These are phyloP conservation scores for Thymelicus sylvestris DNA, from an alignment of 2,888 invertebrate genomes.

Conservation along the genomic window DNA sequence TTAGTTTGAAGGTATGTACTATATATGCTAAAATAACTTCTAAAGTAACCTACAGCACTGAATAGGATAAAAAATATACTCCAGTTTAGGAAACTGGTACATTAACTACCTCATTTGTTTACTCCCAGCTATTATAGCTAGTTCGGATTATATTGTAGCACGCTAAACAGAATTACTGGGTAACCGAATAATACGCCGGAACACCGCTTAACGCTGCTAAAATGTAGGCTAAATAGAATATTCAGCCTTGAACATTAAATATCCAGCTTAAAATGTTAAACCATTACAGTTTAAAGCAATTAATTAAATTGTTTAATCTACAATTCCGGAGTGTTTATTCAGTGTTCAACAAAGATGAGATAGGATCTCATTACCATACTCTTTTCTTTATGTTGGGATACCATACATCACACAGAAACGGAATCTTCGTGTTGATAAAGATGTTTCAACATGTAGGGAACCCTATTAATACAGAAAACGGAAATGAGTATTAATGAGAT, in stretches of 20 bases:
- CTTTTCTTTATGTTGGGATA: too few species aligned
- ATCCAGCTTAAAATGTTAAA: conserved; percentile 14
- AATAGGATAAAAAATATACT: not conserved
- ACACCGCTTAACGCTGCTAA: conserved; percentile 14
- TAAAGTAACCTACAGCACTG: too few species aligned
- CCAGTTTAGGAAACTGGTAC: not conserved
- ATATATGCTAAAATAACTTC: too few species aligned
- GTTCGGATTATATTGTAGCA: conserved; percentile 8
- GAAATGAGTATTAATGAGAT: too few species aligned
- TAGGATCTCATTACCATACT: too few species aligned
- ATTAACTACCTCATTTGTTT: conserved; percentile 12
- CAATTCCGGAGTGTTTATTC: not conserved
- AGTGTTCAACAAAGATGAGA: too few species aligned
- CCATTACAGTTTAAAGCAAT: conserved; percentile 4
- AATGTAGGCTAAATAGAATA: conserved; percentile 22
- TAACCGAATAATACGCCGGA: conserved; percentile 15
- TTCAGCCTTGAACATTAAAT: conserved; percentile 14
- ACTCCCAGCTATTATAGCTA: conserved; percentile 10
- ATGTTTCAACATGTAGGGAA: too few species aligned
- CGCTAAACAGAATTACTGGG: conserved; percentile 14
- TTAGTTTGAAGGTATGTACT: too few species aligned
- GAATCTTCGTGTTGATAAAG: too few species aligned
- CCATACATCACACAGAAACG: too few species aligned
- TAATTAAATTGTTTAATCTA: not conserved
- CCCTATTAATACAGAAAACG: too few species aligned